These are phyloP conservation scores for Probosciger aterrimus DNA, from an alignment of 2,113 vertebrate species.

Conservation along the genomic window DNA sequence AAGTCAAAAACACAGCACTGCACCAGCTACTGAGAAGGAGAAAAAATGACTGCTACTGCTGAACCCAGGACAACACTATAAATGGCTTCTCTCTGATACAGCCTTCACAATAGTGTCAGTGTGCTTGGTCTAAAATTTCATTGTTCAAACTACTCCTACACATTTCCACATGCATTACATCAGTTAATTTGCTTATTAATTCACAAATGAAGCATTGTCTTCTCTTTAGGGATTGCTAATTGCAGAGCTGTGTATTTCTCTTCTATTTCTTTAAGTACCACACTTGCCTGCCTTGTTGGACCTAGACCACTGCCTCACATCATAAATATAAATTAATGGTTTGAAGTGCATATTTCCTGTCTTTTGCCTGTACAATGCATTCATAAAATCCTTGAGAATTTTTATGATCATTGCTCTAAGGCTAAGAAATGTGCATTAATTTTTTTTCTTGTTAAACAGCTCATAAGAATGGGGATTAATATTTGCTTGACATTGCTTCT, in stretches of 20 bases:
- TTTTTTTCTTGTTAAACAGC: background rate
- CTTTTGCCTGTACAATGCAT: background rate
- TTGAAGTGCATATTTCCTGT: background rate
- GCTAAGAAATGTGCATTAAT: background rate
- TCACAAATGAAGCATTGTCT: background rate
- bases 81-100: background rate
- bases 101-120: background rate
- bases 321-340: background rate
- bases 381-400: background rate
- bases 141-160: background rate
- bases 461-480: background rate
- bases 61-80: no score
- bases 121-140: background rate
- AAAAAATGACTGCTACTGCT: no score
- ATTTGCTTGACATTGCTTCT: background rate
- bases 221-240: background rate
- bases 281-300: background rate
- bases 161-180: background rate
- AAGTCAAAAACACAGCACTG: no score
- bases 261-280: background rate
- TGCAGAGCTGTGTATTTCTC: background rate
- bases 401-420: background rate
- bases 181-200: background rate
- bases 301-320: background rate
- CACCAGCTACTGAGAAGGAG: no score